Percentiles rank a stretch among this genome's conserved stretches.
Evolutionary conservation across 2,113 vertebrate species (phyloP).

Genomic region (Camelus dromedarius): DNA sequence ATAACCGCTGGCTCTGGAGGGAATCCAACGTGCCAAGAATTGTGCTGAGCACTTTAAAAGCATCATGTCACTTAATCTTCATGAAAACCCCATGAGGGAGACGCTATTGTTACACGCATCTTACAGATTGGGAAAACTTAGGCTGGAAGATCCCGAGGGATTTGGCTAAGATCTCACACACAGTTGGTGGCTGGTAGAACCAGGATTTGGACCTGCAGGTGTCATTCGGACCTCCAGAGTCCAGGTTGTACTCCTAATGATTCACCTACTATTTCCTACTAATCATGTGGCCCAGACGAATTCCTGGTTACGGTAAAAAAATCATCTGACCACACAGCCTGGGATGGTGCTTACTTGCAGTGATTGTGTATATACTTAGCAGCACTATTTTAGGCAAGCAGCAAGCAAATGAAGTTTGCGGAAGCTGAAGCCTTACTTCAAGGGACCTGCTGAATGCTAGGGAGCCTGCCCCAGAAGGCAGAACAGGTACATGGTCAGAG

Average conservation of each 20-base stretch:
- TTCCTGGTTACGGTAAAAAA: neutral
- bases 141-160: neutral
- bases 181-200: neutral
- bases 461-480: neutral
- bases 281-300: accelerated
- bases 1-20: accelerated
- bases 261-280: neutral
- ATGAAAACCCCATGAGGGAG: neutral
- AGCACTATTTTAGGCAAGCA: neutral
- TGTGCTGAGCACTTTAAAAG: neutral
- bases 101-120: neutral
- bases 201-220: neutral
- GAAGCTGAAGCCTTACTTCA: neutral
- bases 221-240: neutral
- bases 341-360: neutral
- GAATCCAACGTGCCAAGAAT: neutral
- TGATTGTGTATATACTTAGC: neutral
- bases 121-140: neutral
- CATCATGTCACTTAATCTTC: neutral
- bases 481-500: accelerated
- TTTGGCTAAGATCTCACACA: neutral
- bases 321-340: accelerated
- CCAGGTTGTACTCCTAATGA: neutral
- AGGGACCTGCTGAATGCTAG: neutral
- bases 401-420: neutral